These are phyloP conservation scores for Tachypleus tridentatus DNA, from an alignment of 1,140 invertebrate species.

Conservation along the genomic window DNA sequence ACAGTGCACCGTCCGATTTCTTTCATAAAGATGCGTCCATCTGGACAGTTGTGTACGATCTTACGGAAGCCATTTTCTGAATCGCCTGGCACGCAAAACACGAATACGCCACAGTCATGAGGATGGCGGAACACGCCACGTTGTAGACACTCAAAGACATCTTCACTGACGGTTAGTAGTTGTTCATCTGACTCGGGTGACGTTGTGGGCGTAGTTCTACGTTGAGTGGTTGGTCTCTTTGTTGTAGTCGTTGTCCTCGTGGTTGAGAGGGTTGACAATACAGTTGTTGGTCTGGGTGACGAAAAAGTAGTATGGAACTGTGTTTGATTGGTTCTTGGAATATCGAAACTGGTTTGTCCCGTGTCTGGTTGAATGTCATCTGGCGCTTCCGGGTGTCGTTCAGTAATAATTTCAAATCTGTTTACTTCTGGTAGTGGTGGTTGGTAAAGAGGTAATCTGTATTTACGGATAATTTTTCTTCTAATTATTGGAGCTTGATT, in stretches of 20 bases:
- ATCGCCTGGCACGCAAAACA: conserved; percentile 26
- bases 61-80: conserved; percentile 16
- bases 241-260: conserved; percentile 1
- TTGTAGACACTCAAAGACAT: conserved; percentile 21
- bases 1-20: conserved; percentile 14
- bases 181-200: conserved; percentile 17
- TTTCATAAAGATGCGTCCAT: conserved; percentile 22
- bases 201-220: neutral
- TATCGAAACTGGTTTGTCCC: neutral
- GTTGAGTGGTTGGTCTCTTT: conserved; percentile 16
- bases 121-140: conserved; percentile 27
- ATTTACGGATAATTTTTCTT: no score
- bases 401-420: neutral
- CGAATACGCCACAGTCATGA: conserved; percentile 25
- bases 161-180: conserved; percentile 14
- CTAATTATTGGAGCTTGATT: no score
- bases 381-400: no score
- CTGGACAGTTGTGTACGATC: conserved; percentile 26
- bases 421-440: no score
- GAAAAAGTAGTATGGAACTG: neutral
- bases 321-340: no score
- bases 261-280: no score
- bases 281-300: conserved; percentile 2
- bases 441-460: no score
- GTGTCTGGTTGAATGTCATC: neutral